These are phyloP conservation scores for Diploscapter pachys DNA, from an alignment of 1,140 invertebrate genomes.

Conservation along the genomic window DNA sequence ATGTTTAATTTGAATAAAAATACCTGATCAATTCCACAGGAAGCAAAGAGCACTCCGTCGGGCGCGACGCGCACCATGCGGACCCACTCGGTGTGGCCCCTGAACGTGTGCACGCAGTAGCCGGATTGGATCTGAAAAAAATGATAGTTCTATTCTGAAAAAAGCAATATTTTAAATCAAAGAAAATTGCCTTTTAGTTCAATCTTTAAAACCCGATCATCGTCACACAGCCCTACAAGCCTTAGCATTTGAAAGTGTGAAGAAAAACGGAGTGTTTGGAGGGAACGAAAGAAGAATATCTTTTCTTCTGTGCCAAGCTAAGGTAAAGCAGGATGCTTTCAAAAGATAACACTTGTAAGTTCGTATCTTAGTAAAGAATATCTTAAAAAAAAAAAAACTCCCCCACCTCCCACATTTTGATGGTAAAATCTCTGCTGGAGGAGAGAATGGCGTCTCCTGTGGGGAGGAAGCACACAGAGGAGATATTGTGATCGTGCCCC, in stretches of 20 bases:
- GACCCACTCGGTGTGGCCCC: conserved; percentile 93
- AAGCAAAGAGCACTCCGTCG: conserved; percentile 86
- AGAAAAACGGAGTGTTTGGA: not conserved
- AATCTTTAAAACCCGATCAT: not conserved
- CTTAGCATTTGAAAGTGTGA: too few relatives aligned
- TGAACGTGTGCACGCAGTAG: conserved; percentile 92
- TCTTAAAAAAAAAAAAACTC: not conserved
- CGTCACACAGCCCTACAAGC: not conserved
- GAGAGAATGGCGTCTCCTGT: conserved; percentile 90
- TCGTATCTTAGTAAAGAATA: conserved; percentile 60
- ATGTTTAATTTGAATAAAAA: conserved; percentile 3
- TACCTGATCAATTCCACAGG: conserved; percentile 92
- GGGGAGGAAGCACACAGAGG: conserved; percentile 88
- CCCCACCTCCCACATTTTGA: conserved; percentile 90
- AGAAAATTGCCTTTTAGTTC: not conserved
- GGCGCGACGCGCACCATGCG: conserved; percentile 87
- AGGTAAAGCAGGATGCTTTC: too few relatives aligned
- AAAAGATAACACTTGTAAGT: not conserved
- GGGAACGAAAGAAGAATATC: not conserved
- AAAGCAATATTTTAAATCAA: conserved; percentile 7
- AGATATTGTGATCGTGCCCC: conserved; percentile 96
- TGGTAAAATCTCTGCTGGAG: conserved; percentile 90
- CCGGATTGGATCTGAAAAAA: conserved; percentile 70
- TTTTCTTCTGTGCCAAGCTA: not conserved
- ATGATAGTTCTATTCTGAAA: too few relatives aligned